Percentiles rank a stretch among this genome's conserved stretches.
Conservation (phyloP, 2,113 vertebrate species). For the Halcyon senegalensis region DNA sequence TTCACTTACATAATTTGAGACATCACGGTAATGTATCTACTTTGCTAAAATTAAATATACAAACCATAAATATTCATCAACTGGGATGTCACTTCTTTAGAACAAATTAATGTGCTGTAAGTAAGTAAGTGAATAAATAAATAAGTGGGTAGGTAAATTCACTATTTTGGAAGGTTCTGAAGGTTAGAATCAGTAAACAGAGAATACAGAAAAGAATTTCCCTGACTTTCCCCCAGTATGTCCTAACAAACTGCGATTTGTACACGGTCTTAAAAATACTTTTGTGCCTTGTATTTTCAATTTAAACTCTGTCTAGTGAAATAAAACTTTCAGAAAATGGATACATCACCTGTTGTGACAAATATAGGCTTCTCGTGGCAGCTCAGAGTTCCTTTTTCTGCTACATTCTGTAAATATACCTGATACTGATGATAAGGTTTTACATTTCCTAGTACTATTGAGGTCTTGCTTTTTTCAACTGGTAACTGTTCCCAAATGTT, state of each 20-base stretch:
- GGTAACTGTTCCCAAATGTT: slow-evolving; percentile 49
- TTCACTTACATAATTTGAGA: background rate
- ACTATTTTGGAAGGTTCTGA: background rate
- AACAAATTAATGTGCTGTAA: background rate
- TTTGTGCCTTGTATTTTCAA: background rate
- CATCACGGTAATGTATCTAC: background rate
- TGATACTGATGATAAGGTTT: slow-evolving; percentile 80
- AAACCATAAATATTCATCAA: background rate
- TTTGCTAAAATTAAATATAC: background rate
- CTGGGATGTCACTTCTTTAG: background rate
- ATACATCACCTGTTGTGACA: slow-evolving; percentile 79
- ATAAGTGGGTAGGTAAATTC: background rate
- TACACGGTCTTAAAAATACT: background rate
- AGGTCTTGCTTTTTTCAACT: slow-evolving; percentile 68
- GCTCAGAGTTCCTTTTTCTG: slow-evolving; percentile 76
- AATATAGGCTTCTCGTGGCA: slow-evolving; percentile 68
- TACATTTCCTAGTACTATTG: slow-evolving; percentile 69
- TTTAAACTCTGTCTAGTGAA: background rate
- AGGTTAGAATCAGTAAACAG: background rate
- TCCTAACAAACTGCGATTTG: background rate
- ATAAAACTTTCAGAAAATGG: background rate
- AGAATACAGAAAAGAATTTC: background rate
- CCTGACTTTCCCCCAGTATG: background rate
- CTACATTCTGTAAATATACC: slow-evolving; percentile 78
- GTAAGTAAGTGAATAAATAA: background rate